Conservation (phyloP, 37 sponge, comb jelly and placozoan species). For the Crambe crambe region DNA sequence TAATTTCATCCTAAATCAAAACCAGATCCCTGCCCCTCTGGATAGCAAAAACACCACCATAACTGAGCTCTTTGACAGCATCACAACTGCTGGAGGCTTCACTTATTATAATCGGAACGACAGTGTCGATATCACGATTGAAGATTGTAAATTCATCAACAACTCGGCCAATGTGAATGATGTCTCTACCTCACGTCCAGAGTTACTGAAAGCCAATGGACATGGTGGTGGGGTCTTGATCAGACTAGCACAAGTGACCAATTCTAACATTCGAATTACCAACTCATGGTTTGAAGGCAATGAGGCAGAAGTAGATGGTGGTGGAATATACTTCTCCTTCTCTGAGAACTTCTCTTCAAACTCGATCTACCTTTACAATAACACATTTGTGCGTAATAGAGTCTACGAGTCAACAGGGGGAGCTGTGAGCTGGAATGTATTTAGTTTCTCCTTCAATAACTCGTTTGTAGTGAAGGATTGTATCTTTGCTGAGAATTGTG, state of each 20-base stretch:
- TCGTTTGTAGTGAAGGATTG: slow-evolving; percentile 38
- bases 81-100: slow-evolving; percentile 61
- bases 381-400: slow-evolving; percentile 33
- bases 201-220: slow-evolving; percentile 65
- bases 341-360: slow-evolving; percentile 42
- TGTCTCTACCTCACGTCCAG: slow-evolving; percentile 41
- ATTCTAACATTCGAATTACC: slow-evolving; percentile 27
- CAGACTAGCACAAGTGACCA: slow-evolving; percentile 6
- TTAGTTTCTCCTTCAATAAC: slow-evolving; percentile 49
- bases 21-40: slow-evolving; percentile 11
- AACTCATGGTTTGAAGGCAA: slow-evolving; percentile 42
- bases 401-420: slow-evolving; percentile 63
- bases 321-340: slow-evolving; percentile 61
- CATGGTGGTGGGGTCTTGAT: slow-evolving; percentile 75
- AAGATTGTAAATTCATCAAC: slow-evolving; percentile 47
- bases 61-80: slow-evolving; percentile 22
- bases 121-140: slow-evolving; percentile 17
- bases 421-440: slow-evolving; percentile 64
- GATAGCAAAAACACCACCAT: slow-evolving; percentile 31
- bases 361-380: slow-evolving; percentile 21
- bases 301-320: slow-evolving; percentile 70
- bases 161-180: slow-evolving; percentile 48
- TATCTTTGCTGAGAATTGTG: slow-evolving; percentile 41
- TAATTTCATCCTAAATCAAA: slow-evolving; percentile 45
- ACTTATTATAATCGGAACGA: slow-evolving; percentile 41